Evolutionary conservation across 1,140 invertebrate species (phyloP).

Genomic region (Drosophila parvula): DNA sequence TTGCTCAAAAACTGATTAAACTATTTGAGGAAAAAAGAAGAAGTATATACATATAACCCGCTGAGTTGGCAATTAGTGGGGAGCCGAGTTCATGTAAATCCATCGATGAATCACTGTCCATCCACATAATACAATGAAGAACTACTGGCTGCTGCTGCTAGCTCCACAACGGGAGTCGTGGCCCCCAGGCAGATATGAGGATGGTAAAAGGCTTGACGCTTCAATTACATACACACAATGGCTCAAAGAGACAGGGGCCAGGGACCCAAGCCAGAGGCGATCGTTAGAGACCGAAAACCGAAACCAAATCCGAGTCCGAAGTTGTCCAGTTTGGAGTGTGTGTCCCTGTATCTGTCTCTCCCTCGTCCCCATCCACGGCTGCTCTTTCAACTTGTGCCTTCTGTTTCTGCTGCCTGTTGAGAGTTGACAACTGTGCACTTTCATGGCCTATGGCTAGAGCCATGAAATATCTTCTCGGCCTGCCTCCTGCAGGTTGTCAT

Average conservation of each 20-base stretch:
- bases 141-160: no score
- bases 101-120: slow-evolving; percentile 24
- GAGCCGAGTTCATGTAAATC: neutral
- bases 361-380: neutral
- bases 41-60: neutral
- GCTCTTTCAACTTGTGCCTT: slow-evolving; percentile 39
- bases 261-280: slow-evolving; percentile 45
- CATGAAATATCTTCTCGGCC: slow-evolving; percentile 56
- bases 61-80: slow-evolving; percentile 2
- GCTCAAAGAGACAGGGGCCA: slow-evolving; percentile 1
- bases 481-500: slow-evolving; percentile 73
- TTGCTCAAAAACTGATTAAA: no score
- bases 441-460: slow-evolving; percentile 67
- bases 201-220: slow-evolving; percentile 63
- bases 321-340: slow-evolving; percentile 17
- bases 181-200: no score
- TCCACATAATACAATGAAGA: neutral
- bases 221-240: slow-evolving; percentile 57
- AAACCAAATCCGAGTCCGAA: slow-evolving; percentile 25
- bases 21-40: no score
- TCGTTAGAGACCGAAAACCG: slow-evolving; percentile 58
- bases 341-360: neutral
- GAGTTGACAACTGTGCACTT: slow-evolving; percentile 78
- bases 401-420: slow-evolving; percentile 42
- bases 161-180: neutral